Evolutionary conservation across 2,888 invertebrate genomes (phyloP), one percentile per base, ranked within the genome.

Genomic region (Drosophila borealis): DNA sequence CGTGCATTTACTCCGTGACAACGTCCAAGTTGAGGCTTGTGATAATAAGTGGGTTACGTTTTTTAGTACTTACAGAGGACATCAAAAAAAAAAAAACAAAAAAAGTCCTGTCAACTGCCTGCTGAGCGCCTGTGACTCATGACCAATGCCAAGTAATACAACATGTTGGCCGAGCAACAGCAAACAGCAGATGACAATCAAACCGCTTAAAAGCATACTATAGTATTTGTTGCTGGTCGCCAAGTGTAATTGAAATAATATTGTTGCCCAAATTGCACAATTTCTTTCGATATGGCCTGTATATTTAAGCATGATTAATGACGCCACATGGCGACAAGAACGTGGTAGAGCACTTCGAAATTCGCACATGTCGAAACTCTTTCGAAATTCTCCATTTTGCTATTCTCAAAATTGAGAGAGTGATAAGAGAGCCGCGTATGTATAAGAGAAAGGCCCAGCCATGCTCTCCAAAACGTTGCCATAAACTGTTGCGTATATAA

Each of bases 231-330:
- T 29, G 50, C 50, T 48, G 45, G 48, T 53, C 45, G 62, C 49
- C 44, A 59, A 46, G 51, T 56, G 36, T 66, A 73, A 80, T 78
- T 82, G 75, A 82, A 78, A 78, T 74, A 70, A 80, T 82, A 70
- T 70, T 69, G 65, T 69, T 60, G 54, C 37, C 72, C 53, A 75
- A 78, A 80, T 78, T 78, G 67, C 60, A 64, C 70, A 78, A 75
- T 71, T 78, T 65, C 62, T 62, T 72, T 70, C 59, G 53, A 66
- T 78, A 64, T 70, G 61, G 66, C 64, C 69, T 63, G 69, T 73
- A 54, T 71, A 71, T 74, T 81, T 74, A 70, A 67, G 62, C 60
- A 56, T 67, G 69, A 79, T 74, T 76, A 73, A 80, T 73, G 70
- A 68, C 56, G 53, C 45, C 46, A 49, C 57, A 63, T 56, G 19